Conservation (phyloP, 2,888 invertebrate species). For the Kryphioiulus occultus region DNA sequence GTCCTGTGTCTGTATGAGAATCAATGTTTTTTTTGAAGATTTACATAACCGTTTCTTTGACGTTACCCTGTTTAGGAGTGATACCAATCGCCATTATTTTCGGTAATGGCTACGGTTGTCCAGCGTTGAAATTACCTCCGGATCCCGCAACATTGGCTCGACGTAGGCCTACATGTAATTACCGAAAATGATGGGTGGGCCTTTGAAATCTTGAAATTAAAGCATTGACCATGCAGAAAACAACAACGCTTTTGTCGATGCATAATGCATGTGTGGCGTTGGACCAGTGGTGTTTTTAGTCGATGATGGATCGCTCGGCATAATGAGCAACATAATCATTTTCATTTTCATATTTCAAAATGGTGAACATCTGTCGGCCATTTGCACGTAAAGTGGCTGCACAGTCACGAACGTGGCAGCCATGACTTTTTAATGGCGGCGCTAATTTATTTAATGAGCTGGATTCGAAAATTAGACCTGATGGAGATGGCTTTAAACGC, state of each 20-base stretch:
- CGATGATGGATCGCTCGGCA: neutral
- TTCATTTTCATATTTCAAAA: constrained; percentile 36
- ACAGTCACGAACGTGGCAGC: constrained; percentile 16
- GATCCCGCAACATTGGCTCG: neutral
- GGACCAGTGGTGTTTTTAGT: neutral
- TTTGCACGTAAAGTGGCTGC: neutral
- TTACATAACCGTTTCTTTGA: no score
- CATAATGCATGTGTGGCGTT: neutral
- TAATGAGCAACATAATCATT: constrained; percentile 33
- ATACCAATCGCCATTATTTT: neutral
- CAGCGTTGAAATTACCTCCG: neutral
- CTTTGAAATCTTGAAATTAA: neutral
- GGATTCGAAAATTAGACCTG: neutral
- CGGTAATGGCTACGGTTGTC: neutral
- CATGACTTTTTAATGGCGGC: constrained; percentile 27
- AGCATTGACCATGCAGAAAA: neutral
- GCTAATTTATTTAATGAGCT: constrained; percentile 39
- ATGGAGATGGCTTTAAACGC: neutral
- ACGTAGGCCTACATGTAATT: no score
- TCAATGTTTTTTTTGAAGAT: no score
- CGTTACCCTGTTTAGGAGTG: no score
- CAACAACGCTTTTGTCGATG: neutral
- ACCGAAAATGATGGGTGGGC: neutral
- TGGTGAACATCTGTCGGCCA: constrained; percentile 29
- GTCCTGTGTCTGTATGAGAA: no score